Conservation (phyloP, 2,113 vertebrate genomes). For the Ariopsis seemanni region DNA sequence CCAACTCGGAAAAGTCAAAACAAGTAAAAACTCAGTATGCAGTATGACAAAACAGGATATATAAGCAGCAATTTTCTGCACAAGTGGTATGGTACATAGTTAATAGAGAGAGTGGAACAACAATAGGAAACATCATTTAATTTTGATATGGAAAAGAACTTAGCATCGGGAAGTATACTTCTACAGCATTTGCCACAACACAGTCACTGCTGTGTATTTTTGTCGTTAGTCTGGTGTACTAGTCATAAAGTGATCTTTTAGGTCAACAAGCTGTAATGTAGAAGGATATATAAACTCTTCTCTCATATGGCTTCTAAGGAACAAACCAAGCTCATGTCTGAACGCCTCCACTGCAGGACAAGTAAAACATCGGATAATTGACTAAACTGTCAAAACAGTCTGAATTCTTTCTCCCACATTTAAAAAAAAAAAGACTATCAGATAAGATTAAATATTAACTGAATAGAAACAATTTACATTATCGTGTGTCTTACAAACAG, state of each 20-base stretch:
- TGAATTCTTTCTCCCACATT: background rate
- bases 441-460: background rate
- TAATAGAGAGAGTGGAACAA: background rate
- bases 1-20: background rate
- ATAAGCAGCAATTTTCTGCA: background rate
- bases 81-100: background rate
- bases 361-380: background rate
- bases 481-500: background rate
- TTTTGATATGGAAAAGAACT: background rate
- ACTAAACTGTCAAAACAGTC: background rate
- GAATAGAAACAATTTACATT: background rate
- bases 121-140: background rate
- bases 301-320: background rate
- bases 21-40: background rate
- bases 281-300: background rate
- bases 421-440: background rate
- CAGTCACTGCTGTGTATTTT: background rate
- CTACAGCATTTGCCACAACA: background rate
- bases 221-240: background rate
- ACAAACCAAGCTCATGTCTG: background rate
- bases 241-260: background rate
- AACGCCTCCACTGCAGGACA: background rate
- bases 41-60: background rate
- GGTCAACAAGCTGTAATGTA: background rate
- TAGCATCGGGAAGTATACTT: background rate